phyloP scores from a whole-genome alignment of 2,113 vertebrate species.

The Cheilinus undulatus region DNA sequence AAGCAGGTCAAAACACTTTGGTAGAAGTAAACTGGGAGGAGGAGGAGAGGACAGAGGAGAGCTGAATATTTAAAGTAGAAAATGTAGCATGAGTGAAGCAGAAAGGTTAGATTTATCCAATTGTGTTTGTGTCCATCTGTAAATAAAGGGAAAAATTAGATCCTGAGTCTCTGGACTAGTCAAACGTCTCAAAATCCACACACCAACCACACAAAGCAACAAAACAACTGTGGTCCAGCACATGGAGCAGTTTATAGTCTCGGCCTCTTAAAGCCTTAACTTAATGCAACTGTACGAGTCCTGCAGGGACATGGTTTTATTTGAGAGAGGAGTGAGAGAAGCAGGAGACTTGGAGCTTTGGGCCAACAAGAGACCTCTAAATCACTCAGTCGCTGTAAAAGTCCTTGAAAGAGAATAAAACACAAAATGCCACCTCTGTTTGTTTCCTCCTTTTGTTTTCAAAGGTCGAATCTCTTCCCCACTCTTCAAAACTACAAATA shows the following conservation, averaged over 20 bases:
- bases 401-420: slow-evolving; percentile 73
- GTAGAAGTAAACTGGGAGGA: slow-evolving; percentile 42
- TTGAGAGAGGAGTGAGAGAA: slow-evolving; percentile 49
- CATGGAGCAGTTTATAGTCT: slow-evolving; percentile 77
- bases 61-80: slow-evolving; percentile 34
- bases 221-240: slow-evolving; percentile 76
- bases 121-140: slow-evolving; percentile 39
- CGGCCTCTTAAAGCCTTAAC: slow-evolving; percentile 78
- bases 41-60: slow-evolving; percentile 13
- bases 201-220: slow-evolving; percentile 69
- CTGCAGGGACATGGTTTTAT: slow-evolving; percentile 75
- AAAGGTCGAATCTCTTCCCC: slow-evolving; percentile 42
- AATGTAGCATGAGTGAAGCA: slow-evolving; percentile 1
- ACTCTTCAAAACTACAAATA: slow-evolving; percentile 59
- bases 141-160: slow-evolving; percentile 23
- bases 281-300: slow-evolving; percentile 76
- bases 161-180: slow-evolving; percentile 51
- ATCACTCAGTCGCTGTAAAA: slow-evolving; percentile 72
- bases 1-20: slow-evolving; percentile 62
- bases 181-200: slow-evolving; percentile 43
- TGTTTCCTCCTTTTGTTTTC: slow-evolving; percentile 76
- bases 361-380: slow-evolving; percentile 65
- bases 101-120: slow-evolving; percentile 10
- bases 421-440: slow-evolving; percentile 73
- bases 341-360: slow-evolving; percentile 54